These are phyloP conservation scores for Sarcophaga peregrina DNA, from an alignment of 1,140 invertebrate species.

Conservation along the genomic window DNA sequence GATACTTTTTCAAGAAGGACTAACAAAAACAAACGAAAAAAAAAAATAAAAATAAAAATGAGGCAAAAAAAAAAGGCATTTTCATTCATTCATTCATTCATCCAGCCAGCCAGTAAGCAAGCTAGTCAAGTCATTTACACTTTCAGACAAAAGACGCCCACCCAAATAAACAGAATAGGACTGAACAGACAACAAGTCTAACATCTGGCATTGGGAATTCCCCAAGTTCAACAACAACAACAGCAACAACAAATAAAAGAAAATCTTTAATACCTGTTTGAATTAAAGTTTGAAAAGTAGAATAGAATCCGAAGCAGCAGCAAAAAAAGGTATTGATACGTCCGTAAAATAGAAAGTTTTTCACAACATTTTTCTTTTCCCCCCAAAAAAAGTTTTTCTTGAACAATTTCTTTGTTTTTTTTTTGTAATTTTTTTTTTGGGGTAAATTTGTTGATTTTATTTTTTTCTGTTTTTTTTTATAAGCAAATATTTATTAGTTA, in stretches of 20 bases:
- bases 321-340: conserved; percentile 4
- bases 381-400: conserved; percentile 17
- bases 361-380: too few relatives aligned
- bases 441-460: conserved; percentile 18
- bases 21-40: background rate
- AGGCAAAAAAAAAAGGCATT: background rate
- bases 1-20: conserved; percentile 28
- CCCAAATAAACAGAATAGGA: background rate
- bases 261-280: conserved; percentile 40
- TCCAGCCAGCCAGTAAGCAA: too few relatives aligned
- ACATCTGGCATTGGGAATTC: conserved; percentile 41
- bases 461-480: conserved; percentile 1
- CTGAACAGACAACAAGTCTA: conserved; percentile 26
- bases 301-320: background rate
- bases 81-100: conserved; percentile 23
- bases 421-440: background rate
- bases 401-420: conserved; percentile 12
- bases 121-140: conserved; percentile 2
- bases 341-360: conserved; percentile 34
- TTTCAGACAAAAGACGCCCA: conserved; percentile 24
- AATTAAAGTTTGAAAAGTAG: conserved; percentile 27
- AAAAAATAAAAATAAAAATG: background rate
- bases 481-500: background rate
- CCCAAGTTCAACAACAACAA: conserved; percentile 26
- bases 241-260: background rate